Conservation (phyloP, 2,113 vertebrate genomes). For the Casuarius casuarius region DNA sequence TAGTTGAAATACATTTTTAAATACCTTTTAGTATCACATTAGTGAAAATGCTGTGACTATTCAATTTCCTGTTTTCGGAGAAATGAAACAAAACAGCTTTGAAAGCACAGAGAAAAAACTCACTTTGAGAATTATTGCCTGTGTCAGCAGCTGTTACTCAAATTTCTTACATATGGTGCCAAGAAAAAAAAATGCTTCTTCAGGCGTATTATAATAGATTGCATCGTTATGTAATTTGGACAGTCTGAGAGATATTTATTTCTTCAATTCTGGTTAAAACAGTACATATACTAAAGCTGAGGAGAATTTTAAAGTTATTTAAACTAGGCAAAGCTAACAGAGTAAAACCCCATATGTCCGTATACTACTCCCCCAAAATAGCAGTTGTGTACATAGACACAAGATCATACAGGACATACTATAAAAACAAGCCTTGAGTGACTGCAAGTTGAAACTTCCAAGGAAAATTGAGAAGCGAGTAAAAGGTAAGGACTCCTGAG, state of each 20-base stretch:
- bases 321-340: neutral
- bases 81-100: slow-evolving; percentile 22
- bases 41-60: neutral
- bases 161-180: slow-evolving; percentile 17
- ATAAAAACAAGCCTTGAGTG: neutral
- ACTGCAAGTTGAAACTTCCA: neutral
- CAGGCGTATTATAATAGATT: neutral
- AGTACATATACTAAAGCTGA: neutral
- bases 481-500: neutral
- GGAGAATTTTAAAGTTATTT: neutral
- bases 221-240: neutral
- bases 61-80: neutral
- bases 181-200: slow-evolving; percentile 32
- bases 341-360: neutral
- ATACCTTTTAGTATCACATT: neutral
- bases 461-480: neutral
- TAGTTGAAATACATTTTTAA: neutral
- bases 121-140: slow-evolving; percentile 5
- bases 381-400: neutral
- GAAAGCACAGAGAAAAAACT: slow-evolving; percentile 4
- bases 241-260: neutral
- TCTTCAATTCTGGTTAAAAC: neutral
- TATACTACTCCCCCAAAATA: neutral
- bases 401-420: neutral
- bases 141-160: slow-evolving; percentile 45